Conservation (phyloP, 2,113 vertebrate genomes). For the Varanus komodoensis region DNA sequence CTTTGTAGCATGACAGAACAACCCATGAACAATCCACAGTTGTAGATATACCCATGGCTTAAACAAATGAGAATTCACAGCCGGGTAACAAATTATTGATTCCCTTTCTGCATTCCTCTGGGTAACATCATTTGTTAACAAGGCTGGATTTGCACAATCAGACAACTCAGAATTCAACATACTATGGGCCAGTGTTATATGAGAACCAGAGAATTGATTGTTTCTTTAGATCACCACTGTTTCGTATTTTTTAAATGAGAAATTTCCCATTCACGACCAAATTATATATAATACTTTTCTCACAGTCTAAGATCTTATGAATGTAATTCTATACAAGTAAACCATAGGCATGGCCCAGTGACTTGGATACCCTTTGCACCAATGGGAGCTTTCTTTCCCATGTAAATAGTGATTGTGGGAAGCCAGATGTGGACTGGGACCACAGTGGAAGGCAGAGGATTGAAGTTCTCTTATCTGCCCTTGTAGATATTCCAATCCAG, state of each 20-base stretch:
- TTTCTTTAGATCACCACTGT: neutral
- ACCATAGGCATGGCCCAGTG: neutral
- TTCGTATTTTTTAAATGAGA: neutral
- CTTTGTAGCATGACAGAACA: too few species aligned
- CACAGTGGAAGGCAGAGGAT: neutral
- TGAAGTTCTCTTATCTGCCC: neutral
- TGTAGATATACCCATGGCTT: too few species aligned
- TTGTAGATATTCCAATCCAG: neutral
- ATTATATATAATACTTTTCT: neutral
- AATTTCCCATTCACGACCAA: neutral
- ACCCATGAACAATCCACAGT: too few species aligned
- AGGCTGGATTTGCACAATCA: too few species aligned
- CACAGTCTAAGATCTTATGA: neutral
- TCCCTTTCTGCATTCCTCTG: too few species aligned
- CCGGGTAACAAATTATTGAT: too few species aligned
- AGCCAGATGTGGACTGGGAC: neutral
- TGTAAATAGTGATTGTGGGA: neutral
- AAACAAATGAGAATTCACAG: too few species aligned
- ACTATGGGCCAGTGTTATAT: too few species aligned
- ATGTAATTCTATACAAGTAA: neutral
- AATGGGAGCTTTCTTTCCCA: neutral
- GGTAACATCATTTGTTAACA: too few species aligned
- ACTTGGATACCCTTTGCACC: neutral
- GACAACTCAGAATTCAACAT: too few species aligned
- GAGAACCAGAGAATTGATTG: neutral